Base-by-base conservation (phyloP, 1,140 invertebrate genomes). In the Paralvinella palmiformis region DNA sequence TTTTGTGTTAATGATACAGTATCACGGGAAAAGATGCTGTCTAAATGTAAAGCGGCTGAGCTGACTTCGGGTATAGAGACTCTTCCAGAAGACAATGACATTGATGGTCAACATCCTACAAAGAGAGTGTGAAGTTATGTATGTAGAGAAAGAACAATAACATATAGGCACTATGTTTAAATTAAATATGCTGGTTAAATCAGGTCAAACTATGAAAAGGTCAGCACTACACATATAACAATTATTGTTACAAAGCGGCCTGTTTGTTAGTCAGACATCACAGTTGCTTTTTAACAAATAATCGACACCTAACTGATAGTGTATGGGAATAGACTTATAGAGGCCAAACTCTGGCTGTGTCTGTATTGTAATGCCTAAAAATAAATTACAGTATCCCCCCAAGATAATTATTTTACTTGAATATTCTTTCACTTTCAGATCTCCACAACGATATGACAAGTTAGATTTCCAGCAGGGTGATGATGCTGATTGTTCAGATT, bases 211-310 rank as follows among this genome's bases (percentile, higher is more conserved):
- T 48, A 10, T 48, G 2, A 48, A 48, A 48, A 48, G 44, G 44
- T 48, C n/a, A 20, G n/a, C 27, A 48, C 27, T 48, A 4, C 4
- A 24, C 44, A 3, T 24, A n/a, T n/a, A n/a, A 48, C 10, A 48
- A 20, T 20, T 2, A n/a, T 48, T 4, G 44, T 48, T 48, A 48
- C 44, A 48, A 48, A 48, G 44, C 27, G 44, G 44, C 10, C 44
- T 48, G 44, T 48, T 48, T 48, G 44, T 48, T 48, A 48, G n/a
- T 48, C 44, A 48, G n/a, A 48, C 44, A 48, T 48, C 44, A 48
- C 44, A 48, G 2, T 48, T 48, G 10, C 27, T 48, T 48, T 3
- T 48, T 2, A 48, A 2, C 44, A 2, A 20, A 10, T 48, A n/a
- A n/a, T n/a, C n/a, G n/a, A n/a, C n/a, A n/a, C n/a, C n/a, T n/a